A percentile compares a stretch with the other conserved stretches of the same genome.
These are phyloP conservation scores for Porites evermanni DNA, from an alignment of 92 coral and sea anemone species.

Conservation along the genomic window DNA sequence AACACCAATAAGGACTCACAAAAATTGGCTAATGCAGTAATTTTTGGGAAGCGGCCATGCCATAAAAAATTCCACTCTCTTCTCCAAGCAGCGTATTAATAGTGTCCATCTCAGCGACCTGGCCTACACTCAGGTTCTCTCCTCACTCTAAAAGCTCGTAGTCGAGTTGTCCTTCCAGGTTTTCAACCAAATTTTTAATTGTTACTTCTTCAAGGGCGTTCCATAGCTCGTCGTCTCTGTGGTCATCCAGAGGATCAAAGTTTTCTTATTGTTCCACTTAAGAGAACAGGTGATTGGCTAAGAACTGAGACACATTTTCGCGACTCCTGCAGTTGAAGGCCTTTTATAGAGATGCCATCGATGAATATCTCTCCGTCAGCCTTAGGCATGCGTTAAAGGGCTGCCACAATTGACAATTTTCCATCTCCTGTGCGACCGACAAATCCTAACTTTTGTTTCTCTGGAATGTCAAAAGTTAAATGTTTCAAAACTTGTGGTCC, in stretches of 20 bases:
- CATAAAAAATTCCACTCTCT: neutral
- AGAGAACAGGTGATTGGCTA: conserved; percentile 33
- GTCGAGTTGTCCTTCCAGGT: conserved; percentile 37
- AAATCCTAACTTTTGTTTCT: conserved; percentile 29
- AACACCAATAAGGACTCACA: no score
- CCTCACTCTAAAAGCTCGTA: conserved; percentile 29
- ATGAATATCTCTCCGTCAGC: no score
- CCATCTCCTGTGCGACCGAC: conserved; percentile 44
- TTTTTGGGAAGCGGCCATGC: no score
- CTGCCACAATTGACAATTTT: conserved; percentile 27
- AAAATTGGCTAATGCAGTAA: no score
- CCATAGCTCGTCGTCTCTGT: conserved; percentile 1
- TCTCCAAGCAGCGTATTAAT: neutral
- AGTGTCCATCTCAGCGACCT: conserved; percentile 1
- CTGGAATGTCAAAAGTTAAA: conserved; percentile 24
- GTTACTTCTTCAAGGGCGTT: conserved; percentile 3
- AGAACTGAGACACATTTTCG: conserved; percentile 43
- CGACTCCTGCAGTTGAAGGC: conserved; percentile 31
- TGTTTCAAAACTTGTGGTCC: conserved; percentile 36
- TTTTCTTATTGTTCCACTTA: conserved; percentile 24
- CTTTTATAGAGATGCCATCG: neutral
- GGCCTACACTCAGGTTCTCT: neutral
- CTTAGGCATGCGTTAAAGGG: no score
- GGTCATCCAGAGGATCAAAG: neutral
- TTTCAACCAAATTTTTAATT: conserved; percentile 2